Evolutionary conservation across 2,888 invertebrate genomes (phyloP), one percentile per base, ranked within the genome.

Genomic region (Ornithoptera priamus): DNA sequence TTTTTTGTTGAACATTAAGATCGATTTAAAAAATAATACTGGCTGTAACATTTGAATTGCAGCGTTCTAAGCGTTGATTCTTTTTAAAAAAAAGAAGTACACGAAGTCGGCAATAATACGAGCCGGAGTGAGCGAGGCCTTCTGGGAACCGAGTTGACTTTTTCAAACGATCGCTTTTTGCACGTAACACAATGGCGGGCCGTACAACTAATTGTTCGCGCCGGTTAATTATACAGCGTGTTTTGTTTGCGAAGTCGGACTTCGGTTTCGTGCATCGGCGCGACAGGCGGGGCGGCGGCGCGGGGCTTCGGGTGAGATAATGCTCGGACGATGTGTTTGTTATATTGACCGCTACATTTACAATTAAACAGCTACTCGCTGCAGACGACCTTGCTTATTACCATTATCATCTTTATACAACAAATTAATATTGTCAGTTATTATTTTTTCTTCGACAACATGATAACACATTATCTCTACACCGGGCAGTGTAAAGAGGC

Each of bases 171-270:
- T 72, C 81, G 81, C 83, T 81, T 83, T 83, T 82, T 79, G 81
- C 85, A 83, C 53, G 20, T 50, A 64, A 86, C 87, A 89, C 88
- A 87, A 87, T 85, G 80, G 84, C 83, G 82, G 84, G 86, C 87
- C 88, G 87, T 85, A 88, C 88, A 89, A 88, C 86, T 89, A 90
- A 89, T 89, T 88, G 79, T 79, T 77, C 74, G 75, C 78, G 75
- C 74, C 83, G 83, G 84, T 85, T 89, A 88, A 89, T 90, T 88
- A 88, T 88, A 83, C 85, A 84, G 79, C 78, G 78, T 75, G 84
- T 81, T 85, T 81, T 86, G 83, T 86, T 88, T 85, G 84, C 77
- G 75, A 73, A 80, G 77, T 79, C 53, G 12, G 46, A 46, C 46
- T 46, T 46, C 75, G 77, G 75, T 79, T 77, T 77, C 76, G 77